Base-by-base conservation (phyloP, 2,888 invertebrate species). In the Lepidocyrtinus sp. region DNA sequence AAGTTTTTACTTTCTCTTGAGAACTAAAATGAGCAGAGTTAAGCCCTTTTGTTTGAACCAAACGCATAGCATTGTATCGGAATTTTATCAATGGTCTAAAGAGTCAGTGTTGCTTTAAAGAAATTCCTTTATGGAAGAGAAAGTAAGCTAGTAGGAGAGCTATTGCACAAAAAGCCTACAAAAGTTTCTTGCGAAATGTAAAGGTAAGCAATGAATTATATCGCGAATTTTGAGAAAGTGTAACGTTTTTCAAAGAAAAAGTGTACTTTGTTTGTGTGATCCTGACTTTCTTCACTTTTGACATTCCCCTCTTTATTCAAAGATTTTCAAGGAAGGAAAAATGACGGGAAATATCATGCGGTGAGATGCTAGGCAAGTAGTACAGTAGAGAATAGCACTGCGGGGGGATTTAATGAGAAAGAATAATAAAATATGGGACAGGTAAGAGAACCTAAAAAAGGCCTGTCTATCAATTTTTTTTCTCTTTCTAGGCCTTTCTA, bases 381-480 rank as follows among this genome's bases (percentile, higher is more conserved):
- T n/a, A n/a, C n/a, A 9, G 21, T 21, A 21, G 3, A 59, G 59
- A 59, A 59, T 59, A 59, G 24, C 55, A 26, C 55, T 70, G 68
- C 50, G 55, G 36, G 61, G 45, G 62, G 27, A 62, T 27, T 62
- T 62, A 71, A 71, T 71, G 62, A 62, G 61, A 27, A 36, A 62
- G 36, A 62, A 25, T 36, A 5, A 59, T 21, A 62, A 25, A 71
- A 71, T 62, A 62, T 62, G 59, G 71, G 62, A 61, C 71, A 71
- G 71, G 71, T 71, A 71, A 19, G 21, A 24, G 22, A 61, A 71
- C 62, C 26, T n/a, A n/a, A n/a, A n/a, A 27, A 71, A 71, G 45
- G 62, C 27, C 45, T 62, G 71, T 71, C 71, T 62, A 45, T 71
- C 71, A 62, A 59, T 21, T 21, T 12, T 50, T 50, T 59, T 21